Conservation (phyloP, 2,888 invertebrate species). For the Nephrotoma flavescens region DNA sequence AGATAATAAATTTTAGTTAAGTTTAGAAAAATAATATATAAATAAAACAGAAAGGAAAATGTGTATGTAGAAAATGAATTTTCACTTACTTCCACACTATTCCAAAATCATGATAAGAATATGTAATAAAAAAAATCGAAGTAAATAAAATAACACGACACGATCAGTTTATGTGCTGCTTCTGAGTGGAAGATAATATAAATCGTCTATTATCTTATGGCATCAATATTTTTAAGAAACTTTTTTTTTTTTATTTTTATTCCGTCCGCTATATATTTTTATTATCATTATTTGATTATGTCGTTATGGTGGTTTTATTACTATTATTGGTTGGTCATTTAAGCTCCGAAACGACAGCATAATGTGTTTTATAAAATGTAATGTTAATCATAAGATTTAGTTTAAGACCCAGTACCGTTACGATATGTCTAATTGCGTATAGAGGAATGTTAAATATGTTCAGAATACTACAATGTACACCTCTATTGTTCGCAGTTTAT, state of each 20-base stretch:
- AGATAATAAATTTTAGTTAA: too few species aligned
- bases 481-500: too few species aligned
- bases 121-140: background rate
- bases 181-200: background rate
- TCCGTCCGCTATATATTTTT: background rate
- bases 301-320: background rate
- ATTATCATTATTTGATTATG: background rate
- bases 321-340: background rate
- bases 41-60: too few species aligned
- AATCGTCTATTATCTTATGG: too few species aligned
- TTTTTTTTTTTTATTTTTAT: background rate
- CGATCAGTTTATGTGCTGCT: background rate
- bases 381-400: background rate
- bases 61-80: too few species aligned
- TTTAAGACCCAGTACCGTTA: too few species aligned
- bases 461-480: too few species aligned
- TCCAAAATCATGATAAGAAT: too few species aligned
- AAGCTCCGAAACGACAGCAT: background rate
- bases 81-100: too few species aligned
- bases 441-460: too few species aligned
- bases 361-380: background rate
- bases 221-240: background rate
- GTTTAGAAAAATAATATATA: too few species aligned
- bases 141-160: background rate
- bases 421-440: too few species aligned